Evolutionary conservation across 2,888 invertebrate species (phyloP).

Genomic region (Antheraea yamamai): DNA sequence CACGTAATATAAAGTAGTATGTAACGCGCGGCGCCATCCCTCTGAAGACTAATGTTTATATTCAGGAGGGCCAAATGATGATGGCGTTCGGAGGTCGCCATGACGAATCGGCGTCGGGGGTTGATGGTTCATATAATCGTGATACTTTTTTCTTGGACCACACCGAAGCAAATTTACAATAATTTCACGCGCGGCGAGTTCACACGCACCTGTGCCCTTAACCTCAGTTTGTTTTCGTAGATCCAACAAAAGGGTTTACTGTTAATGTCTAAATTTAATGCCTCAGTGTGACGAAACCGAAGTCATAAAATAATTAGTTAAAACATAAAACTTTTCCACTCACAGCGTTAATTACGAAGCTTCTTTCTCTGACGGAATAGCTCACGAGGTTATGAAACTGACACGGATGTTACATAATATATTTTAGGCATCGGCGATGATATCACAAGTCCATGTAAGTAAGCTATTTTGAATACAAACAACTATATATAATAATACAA

Average conservation of each 20-base stretch:
- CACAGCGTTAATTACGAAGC: slow-evolving; percentile 22
- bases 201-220: slow-evolving; percentile 68
- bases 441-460: slow-evolving; percentile 22
- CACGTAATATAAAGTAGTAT: not conserved
- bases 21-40: slow-evolving; percentile 49
- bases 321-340: slow-evolving; percentile 24
- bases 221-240: slow-evolving; percentile 55
- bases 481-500: not conserved
- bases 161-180: slow-evolving; percentile 76
- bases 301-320: slow-evolving; percentile 24
- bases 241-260: slow-evolving; percentile 48
- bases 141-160: slow-evolving; percentile 73
- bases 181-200: slow-evolving; percentile 77
- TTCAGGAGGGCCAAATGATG: slow-evolving; percentile 65
- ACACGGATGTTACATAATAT: slow-evolving; percentile 21
- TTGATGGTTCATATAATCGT: slow-evolving; percentile 75
- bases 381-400: slow-evolving; percentile 16
- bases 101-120: slow-evolving; percentile 71
- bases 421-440: slow-evolving; percentile 21
- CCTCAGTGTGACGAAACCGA: slow-evolving; percentile 22
- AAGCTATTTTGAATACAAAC: slow-evolving; percentile 26
- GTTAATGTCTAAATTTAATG: slow-evolving; percentile 40
- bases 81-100: slow-evolving; percentile 62
- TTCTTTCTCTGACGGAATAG: slow-evolving; percentile 20
- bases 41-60: slow-evolving; percentile 38